Evolutionary conservation across 1,140 invertebrate species (phyloP).

Genomic region (Saccostrea glomerata): DNA sequence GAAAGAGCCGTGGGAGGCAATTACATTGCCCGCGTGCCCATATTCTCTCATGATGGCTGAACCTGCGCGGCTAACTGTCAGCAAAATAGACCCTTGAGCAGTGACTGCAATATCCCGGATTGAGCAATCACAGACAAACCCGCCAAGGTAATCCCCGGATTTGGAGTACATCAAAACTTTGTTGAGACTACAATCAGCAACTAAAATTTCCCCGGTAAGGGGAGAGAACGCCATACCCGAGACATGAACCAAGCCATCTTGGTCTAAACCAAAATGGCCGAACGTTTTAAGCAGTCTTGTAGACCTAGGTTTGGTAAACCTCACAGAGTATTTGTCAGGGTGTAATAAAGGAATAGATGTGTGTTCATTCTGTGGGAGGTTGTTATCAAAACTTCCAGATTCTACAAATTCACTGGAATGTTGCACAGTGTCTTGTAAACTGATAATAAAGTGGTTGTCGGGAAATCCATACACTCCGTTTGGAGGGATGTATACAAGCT

Average conservation of each 20-base stretch:
- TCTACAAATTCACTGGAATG: background rate
- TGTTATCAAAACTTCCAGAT: slow-evolving; percentile 11
- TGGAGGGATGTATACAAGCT: slow-evolving; percentile 61
- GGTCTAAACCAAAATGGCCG: slow-evolving; percentile 59
- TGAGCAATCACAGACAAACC: slow-evolving; percentile 66
- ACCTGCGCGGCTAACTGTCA: slow-evolving; percentile 62
- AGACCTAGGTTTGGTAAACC: slow-evolving; percentile 39
- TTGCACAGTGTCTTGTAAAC: slow-evolving; percentile 57
- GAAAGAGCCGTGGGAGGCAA: slow-evolving; percentile 62
- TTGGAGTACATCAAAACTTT: slow-evolving; percentile 62
- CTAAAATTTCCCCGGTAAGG: slow-evolving; percentile 61
- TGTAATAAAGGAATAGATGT: slow-evolving; percentile 44
- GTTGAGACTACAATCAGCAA: slow-evolving; percentile 65
- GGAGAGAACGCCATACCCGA: slow-evolving; percentile 60
- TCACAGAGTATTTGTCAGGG: slow-evolving; percentile 44
- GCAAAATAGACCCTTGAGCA: slow-evolving; percentile 54
- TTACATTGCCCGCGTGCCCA: slow-evolving; percentile 58
- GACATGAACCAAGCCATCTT: slow-evolving; percentile 56
- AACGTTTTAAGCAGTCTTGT: slow-evolving; percentile 55
- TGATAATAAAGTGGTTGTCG: slow-evolving; percentile 67
- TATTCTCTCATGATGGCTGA: slow-evolving; percentile 65
- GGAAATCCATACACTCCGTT: slow-evolving; percentile 64
- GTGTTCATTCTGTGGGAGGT: background rate
- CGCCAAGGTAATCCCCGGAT: slow-evolving; percentile 53
- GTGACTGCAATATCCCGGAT: slow-evolving; percentile 66